Base-by-base conservation (phyloP, 2,797 vertebrate species). In the Scarus forsteni region DNA sequence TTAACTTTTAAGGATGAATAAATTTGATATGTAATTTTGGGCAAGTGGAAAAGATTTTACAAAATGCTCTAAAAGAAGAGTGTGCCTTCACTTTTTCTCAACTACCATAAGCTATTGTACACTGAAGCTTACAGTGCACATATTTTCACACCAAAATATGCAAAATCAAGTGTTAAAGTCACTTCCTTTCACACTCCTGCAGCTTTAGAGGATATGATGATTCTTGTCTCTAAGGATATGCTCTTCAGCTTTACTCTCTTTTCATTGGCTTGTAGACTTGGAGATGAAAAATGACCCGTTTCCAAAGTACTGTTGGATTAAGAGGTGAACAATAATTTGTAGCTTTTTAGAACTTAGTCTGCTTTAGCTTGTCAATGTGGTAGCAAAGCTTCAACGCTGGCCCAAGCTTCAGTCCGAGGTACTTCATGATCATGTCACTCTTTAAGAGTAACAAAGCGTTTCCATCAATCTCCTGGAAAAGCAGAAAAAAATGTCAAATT, bases 391-490 rank as follows among this genome's bases (percentile, higher is more conserved):
- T 98, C 92, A 98, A 83, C 0, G 97, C 96, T 0, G 96, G 97
- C 53, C 96, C 97, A 83, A 97, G 90, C 92, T 98, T 99, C 92
- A 98, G 95, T 72, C 96, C 97, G 55, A 98, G 92, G 88, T 99
- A 97, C 89, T 98, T 98, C 96, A 97, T 99, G 87, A 98, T 94
- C 96, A 98, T 96, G 90, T 98, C 97, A 6, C 97, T 99, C 92
- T 95, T 98, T 73, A 98, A 92, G 82, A 98, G 92, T 75, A 99
- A 60, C 84, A 98, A 89, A 18, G 97, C 97, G 58, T 97, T 96
- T 69, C 96, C 96, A 4, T 98, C 97, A 51, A 97, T 98, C 92
- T 98, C 97, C 97, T 99, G 89, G 49, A 48, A 36, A 46, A 51
- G 58, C 45, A 70, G 60, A 49, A 49, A 19, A 66, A 54, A 13